Conservation (phyloP, 1,140 invertebrate genomes). For the Bacillus rossius region DNA sequence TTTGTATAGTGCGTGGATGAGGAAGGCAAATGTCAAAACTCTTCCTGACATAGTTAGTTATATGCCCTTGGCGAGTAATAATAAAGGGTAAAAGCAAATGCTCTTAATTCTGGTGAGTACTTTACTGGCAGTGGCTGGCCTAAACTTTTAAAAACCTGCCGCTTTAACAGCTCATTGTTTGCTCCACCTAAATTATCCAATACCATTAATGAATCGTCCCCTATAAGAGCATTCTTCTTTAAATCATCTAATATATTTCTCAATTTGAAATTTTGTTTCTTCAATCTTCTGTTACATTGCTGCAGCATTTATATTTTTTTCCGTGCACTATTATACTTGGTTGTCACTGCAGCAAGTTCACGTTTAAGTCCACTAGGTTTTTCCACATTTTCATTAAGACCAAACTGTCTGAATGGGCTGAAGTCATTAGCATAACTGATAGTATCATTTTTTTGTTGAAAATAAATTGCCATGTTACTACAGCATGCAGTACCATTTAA, state of each 20-base stretch:
- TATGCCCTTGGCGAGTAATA: background rate
- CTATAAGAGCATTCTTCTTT: background rate
- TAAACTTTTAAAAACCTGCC: background rate
- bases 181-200: background rate
- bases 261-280: background rate
- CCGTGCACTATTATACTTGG: too few relatives aligned
- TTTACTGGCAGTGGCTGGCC: background rate
- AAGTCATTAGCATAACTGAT: too few relatives aligned
- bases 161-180: background rate
- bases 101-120: background rate
- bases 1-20: slow-evolving; percentile 28
- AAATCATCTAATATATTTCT: background rate
- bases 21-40: slow-evolving; percentile 27
- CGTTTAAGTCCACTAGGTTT: too few relatives aligned
- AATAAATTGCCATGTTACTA: too few relatives aligned
- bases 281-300: background rate
- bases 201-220: background rate
- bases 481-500: too few relatives aligned
- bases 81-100: background rate
- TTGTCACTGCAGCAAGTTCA: too few relatives aligned
- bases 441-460: too few relatives aligned
- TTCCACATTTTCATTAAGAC: too few relatives aligned
- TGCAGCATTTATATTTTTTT: slow-evolving; percentile 1
- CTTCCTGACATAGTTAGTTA: slow-evolving; percentile 17
- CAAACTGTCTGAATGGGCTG: too few relatives aligned